phyloP scores from a whole-genome alignment of 1,140 invertebrate species.

The Oncopodura yosiiana region DNA sequence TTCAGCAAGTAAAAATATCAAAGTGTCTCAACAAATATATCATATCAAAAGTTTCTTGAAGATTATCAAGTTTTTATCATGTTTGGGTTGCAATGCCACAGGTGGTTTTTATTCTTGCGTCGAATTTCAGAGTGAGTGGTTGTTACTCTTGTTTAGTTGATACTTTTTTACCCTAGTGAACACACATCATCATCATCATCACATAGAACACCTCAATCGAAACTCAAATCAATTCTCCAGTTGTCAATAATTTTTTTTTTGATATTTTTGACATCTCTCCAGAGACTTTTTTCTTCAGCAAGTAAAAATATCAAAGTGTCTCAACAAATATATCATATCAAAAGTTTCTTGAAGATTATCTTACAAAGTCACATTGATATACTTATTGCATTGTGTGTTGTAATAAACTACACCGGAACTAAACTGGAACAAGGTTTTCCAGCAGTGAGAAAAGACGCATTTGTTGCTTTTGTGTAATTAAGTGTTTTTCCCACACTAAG shows the following conservation, averaged over 20 bases:
- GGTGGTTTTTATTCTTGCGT: constrained; percentile 21
- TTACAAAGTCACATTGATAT: too few relatives aligned
- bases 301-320: too few relatives aligned
- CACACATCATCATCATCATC: background rate
- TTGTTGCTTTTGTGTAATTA: background rate
- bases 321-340: too few relatives aligned
- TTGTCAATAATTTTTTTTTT: background rate
- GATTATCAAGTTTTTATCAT: constrained; percentile 15
- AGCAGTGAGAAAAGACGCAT: background rate
- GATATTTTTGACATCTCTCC: background rate
- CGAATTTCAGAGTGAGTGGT: constrained; percentile 20
- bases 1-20: too few relatives aligned
- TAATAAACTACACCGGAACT: too few relatives aligned
- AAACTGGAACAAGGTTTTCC: background rate
- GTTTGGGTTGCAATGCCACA: constrained; percentile 24
- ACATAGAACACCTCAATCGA: background rate
- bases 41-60: too few relatives aligned
- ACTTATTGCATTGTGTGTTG: too few relatives aligned
- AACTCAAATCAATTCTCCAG: too few relatives aligned
- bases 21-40: too few relatives aligned
- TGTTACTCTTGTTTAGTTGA: background rate
- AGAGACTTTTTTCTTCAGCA: background rate
- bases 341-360: too few relatives aligned
- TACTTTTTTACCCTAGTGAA: background rate
- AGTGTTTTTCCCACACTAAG: background rate